Evolutionary conservation across 2,113 vertebrate genomes (phyloP).

Genomic region (Aix galericulata): DNA sequence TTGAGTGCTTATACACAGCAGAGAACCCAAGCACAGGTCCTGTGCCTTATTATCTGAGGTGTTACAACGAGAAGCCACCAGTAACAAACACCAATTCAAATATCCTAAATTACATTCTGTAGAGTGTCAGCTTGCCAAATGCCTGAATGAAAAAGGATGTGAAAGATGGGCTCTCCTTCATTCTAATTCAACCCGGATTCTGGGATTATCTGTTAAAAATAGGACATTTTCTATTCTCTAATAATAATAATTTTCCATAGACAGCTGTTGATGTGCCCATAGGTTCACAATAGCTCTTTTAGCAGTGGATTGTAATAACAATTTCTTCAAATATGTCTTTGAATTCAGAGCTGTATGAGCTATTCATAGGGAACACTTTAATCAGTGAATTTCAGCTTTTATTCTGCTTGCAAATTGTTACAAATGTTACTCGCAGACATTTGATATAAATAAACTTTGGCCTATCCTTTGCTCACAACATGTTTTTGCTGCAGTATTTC

Average conservation of each 20-base stretch:
- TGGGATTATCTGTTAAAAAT: conserved; percentile 70
- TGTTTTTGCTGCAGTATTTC: background rate
- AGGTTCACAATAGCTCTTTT: conserved; percentile 66
- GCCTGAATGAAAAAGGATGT: conserved; percentile 56
- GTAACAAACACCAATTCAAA: conserved; percentile 33
- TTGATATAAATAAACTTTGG: conserved; percentile 56
- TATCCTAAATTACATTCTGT: conserved; percentile 34
- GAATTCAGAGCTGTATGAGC: conserved; percentile 6
- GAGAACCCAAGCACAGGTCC: background rate
- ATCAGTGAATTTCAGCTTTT: conserved; percentile 65
- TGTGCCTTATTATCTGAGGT: background rate
- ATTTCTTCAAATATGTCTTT: conserved; percentile 55
- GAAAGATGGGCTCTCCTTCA: conserved; percentile 55
- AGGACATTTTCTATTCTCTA: conserved; percentile 59
- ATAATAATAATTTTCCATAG: conserved; percentile 70
- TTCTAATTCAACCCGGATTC: conserved; percentile 66
- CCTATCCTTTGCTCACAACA: background rate
- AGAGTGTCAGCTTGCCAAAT: conserved; percentile 41
- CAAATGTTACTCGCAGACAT: background rate
- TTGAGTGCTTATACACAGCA: background rate
- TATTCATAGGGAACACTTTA: conserved; percentile 48
- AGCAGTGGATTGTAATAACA: conserved; percentile 46
- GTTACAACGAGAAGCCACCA: conserved; percentile 14
- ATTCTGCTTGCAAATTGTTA: conserved; percentile 28
- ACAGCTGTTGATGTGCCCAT: conserved; percentile 66